phyloP scores from a whole-genome alignment of 1,140 invertebrate species.

The Patella vulgata region DNA sequence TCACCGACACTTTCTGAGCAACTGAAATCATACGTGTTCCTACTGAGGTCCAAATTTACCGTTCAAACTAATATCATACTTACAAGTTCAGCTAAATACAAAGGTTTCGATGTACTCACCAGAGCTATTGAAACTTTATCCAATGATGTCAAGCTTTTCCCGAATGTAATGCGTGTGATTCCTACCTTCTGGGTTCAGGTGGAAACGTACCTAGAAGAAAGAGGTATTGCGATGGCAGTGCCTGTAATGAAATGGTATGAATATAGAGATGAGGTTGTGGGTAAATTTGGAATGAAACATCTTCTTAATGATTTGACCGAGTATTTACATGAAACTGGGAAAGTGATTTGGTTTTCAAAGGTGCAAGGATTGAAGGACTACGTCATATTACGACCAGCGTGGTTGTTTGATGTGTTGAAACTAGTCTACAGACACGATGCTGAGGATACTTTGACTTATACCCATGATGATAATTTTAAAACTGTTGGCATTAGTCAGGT shows the following conservation, averaged over 20 bases:
- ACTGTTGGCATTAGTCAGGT: slow-evolving; percentile 31
- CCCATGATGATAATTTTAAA: slow-evolving; percentile 37
- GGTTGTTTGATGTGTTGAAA: slow-evolving; percentile 59
- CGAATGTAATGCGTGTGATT: slow-evolving; percentile 53
- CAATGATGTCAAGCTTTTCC: slow-evolving; percentile 52
- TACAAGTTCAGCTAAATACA: slow-evolving; percentile 46
- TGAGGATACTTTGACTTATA: slow-evolving; percentile 32
- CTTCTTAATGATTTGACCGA: slow-evolving; percentile 46
- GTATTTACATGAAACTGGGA: slow-evolving; percentile 60
- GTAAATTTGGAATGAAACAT: slow-evolving; percentile 61
- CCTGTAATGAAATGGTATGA: slow-evolving; percentile 54
- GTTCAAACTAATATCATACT: slow-evolving; percentile 53
- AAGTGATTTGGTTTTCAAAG: slow-evolving; percentile 57
- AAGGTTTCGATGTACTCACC: slow-evolving; percentile 49
- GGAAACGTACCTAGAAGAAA: slow-evolving; percentile 57
- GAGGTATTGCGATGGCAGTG: slow-evolving; percentile 52
- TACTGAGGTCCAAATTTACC: slow-evolving; percentile 48
- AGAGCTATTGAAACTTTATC: slow-evolving; percentile 47
- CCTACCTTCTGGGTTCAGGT: slow-evolving; percentile 63
- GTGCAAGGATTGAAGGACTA: slow-evolving; percentile 38
- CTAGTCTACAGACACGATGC: slow-evolving; percentile 50
- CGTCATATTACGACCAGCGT: slow-evolving; percentile 58
- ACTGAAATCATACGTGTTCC: slow-evolving; percentile 51
- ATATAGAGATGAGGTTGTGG: slow-evolving; percentile 45
- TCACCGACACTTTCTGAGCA: slow-evolving; percentile 59